Base-by-base conservation (phyloP, 30 jellyfish, hydroid and myxozoan species). In the Mastigias papua region DNA sequence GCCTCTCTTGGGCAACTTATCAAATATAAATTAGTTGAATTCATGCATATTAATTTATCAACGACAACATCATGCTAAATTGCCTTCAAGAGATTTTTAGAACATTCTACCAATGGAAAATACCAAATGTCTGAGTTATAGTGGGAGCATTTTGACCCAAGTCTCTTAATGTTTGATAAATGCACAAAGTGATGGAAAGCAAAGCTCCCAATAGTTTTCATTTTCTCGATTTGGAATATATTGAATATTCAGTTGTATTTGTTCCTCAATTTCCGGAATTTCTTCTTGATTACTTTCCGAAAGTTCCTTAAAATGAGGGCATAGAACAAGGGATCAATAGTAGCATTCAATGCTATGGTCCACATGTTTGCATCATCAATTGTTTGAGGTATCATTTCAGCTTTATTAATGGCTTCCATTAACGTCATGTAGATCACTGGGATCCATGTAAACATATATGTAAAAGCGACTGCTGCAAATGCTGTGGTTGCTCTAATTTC, bases 371-470 rank as follows among this genome's bases (percentile, higher is more conserved):
- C 86, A 23, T 67, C 79, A 10, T 34, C 77, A 11, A 92, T 49
- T 19, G 34, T 51, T 25, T 51, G 48, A 0, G 98, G 97, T 0
- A 87, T 76, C 78, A 77, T 20, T n/a, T 86, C 77, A 6, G 25
- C 70, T 63, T 62, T 60, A 28, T 61, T 94, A 11, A 92, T 86
- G 15, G 71, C 98, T 22, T 86, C 97, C 86, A 92, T 69, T 15
- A 80, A 69, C 27, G 98, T 92, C 94, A 92, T 86, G 51, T 74
- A 78, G 27, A 86, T 81, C 33, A 92, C 97, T 10, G 98, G 98
- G 48, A 92, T 76, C 98, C 98, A 92, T 7, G 96, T 92, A 35
- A 92, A 85, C 98, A 92, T 92, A 80, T 92, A 92, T 49, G 97
- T 92, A 46, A 87, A 51, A 6, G 98, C 97, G 7, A 92, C 98